Evolutionary conservation across 2,888 invertebrate genomes (phyloP).

Genomic region (Apamea anceps): DNA sequence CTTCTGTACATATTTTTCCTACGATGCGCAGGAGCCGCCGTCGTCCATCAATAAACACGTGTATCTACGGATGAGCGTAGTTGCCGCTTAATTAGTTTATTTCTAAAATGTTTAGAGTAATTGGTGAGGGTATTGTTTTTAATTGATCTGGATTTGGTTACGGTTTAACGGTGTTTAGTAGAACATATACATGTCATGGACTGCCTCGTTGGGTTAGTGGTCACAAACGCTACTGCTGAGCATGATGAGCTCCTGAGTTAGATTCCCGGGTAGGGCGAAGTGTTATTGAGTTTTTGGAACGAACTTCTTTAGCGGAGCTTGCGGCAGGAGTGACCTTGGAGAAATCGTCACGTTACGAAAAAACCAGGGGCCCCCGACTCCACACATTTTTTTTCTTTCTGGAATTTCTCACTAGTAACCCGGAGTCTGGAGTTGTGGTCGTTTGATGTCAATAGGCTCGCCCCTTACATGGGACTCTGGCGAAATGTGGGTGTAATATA

Average conservation of each 20-base stretch:
- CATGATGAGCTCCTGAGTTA: neutral
- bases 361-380: too few species aligned
- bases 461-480: neutral
- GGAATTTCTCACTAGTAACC: neutral
- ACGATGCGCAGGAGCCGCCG: slow-evolving; percentile 3
- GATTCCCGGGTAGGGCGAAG: neutral
- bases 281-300: neutral
- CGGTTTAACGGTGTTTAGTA: neutral
- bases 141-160: slow-evolving; percentile 37
- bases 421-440: neutral
- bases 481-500: neutral
- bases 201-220: neutral
- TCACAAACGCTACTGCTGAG: neutral
- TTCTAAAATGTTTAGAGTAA: slow-evolving; percentile 49
- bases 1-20: slow-evolving; percentile 5
- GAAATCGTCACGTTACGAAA: too few species aligned
- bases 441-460: neutral
- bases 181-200: neutral
- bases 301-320: too few species aligned
- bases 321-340: too few species aligned
- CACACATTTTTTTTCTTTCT: neutral
- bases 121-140: slow-evolving; percentile 37
- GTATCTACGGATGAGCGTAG: slow-evolving; percentile 70
- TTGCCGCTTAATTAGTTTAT: slow-evolving; percentile 68
- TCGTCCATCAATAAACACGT: slow-evolving; percentile 70